Evolutionary conservation across 2,797 vertebrate genomes (phyloP).

Genomic region (Alfaro cultratus): DNA sequence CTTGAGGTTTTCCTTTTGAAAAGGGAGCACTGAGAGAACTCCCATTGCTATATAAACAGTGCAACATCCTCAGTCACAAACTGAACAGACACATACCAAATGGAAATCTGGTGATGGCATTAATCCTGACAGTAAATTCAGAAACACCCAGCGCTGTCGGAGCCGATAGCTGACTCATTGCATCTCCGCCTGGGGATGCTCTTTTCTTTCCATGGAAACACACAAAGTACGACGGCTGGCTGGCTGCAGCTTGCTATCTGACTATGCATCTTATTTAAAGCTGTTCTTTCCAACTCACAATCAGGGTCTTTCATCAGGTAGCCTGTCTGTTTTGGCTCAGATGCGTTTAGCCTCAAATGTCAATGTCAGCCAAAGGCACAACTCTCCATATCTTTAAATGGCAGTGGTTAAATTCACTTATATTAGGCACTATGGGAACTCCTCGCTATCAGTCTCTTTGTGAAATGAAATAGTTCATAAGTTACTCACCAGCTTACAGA

Average conservation of each 20-base stretch:
- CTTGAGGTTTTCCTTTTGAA: constrained; percentile 17
- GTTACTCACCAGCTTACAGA: constrained; percentile 33
- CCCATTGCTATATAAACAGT: constrained; percentile 16
- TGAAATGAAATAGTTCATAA: constrained; percentile 39
- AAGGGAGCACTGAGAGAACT: constrained; percentile 19
- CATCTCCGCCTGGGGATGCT: constrained; percentile 44
- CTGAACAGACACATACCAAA: constrained; percentile 57
- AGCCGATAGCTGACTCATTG: constrained; percentile 59
- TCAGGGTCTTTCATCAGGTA: constrained; percentile 61
- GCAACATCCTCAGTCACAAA: constrained; percentile 58
- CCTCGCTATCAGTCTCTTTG: constrained; percentile 28
- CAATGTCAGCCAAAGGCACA: constrained; percentile 46
- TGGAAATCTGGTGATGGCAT: constrained; percentile 62
- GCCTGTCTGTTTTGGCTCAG: constrained; percentile 59
- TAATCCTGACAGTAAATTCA: constrained; percentile 72
- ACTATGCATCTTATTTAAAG: constrained; percentile 69
- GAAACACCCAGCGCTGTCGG: constrained; percentile 43
- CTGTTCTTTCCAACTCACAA: constrained; percentile 58
- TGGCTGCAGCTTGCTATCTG: constrained; percentile 60
- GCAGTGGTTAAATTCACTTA: constrained; percentile 49
- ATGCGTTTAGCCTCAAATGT: constrained; percentile 62
- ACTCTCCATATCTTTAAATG: constrained; percentile 44
- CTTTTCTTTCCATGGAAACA: constrained; percentile 45
- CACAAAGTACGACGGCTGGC: constrained; percentile 38
- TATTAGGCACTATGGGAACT: constrained; percentile 34